A percentile compares a stretch with the other conserved stretches of the same genome.
These are phyloP conservation scores for Mus musculus DNA, from an alignment of 2,113 vertebrate genomes.

Conservation along the genomic window GRCm39 chr10:39943001-39943500, in stretches of 20 bases:
- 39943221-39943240: not conserved
- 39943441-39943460: not conserved
- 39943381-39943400: constrained; percentile 27
- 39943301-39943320: too few relatives aligned
- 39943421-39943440: constrained; percentile 72
- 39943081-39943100: not conserved
- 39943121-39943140: not conserved
- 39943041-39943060: not conserved
- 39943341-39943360: constrained; percentile 33
- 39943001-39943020: constrained; percentile 40
- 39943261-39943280: not conserved
- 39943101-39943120: not conserved
- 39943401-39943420: constrained; percentile 72
- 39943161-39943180: not conserved
- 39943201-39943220: constrained; percentile 3
- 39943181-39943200: constrained; percentile 38
- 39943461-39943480: too few relatives aligned
- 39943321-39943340: not conserved
- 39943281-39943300: not conserved
- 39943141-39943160: too few relatives aligned
- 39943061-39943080: not conserved
- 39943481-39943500: too few relatives aligned
- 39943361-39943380: constrained; percentile 6
- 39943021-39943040: constrained; percentile 43
- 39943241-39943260: not conserved